These are phyloP conservation scores for Heliconius eleuchia DNA, from an alignment of 1,140 invertebrate species.

Conservation along the genomic window DNA sequence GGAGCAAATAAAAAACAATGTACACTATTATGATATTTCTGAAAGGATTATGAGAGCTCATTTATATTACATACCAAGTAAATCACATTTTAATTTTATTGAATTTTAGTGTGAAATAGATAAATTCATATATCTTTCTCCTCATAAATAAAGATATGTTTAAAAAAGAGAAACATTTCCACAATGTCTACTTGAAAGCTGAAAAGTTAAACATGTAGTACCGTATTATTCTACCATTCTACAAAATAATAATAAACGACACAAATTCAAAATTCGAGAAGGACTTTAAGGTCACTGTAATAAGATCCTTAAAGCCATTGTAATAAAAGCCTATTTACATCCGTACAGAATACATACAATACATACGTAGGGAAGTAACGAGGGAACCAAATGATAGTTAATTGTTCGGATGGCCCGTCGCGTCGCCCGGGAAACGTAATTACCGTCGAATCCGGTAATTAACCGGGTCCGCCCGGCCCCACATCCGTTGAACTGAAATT, in stretches of 20 bases:
- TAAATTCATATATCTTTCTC: neutral
- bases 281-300: neutral
- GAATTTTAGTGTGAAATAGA: neutral
- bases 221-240: neutral
- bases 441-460: constrained; percentile 50
- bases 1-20: too few species aligned
- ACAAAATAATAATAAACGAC: constrained; percentile 1
- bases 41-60: too few species aligned
- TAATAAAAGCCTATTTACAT: neutral
- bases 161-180: neutral
- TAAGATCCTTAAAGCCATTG: neutral
- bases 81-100: too few species aligned
- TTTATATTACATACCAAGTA: too few species aligned
- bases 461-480: constrained; percentile 37
- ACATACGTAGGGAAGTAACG: constrained; percentile 16
- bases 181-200: neutral
- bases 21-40: too few species aligned
- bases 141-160: neutral
- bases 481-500: constrained; percentile 29
- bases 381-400: constrained; percentile 41
- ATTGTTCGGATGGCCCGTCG: constrained; percentile 42
- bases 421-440: constrained; percentile 43
- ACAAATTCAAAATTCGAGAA: neutral
- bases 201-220: neutral
- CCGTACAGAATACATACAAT: neutral